Percentiles rank a stretch among this genome's conserved stretches.
These are phyloP conservation scores for Trachythela sp. DNA, from an alignment of 64 coral and sea anemone species.

Conservation along the genomic window DNA sequence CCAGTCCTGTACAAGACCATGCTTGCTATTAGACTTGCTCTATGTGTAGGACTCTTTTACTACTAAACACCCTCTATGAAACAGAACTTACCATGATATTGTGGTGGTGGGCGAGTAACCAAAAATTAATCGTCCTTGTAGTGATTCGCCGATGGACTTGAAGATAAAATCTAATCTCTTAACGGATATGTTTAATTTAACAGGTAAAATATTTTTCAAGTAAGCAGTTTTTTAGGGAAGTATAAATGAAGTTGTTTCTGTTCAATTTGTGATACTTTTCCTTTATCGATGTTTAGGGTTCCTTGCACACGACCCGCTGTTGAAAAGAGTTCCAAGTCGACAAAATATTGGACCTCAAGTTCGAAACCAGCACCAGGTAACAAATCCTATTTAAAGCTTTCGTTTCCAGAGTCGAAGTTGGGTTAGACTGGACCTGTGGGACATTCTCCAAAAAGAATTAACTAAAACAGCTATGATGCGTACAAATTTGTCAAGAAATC, in stretches of 20 bases:
- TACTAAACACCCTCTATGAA: neutral
- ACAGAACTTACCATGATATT: neutral
- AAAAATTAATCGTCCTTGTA: neutral
- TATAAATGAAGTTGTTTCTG: neutral
- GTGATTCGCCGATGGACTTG: conserved; percentile 84
- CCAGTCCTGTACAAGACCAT: no score
- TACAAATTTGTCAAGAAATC: no score
- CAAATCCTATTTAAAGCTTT: neutral
- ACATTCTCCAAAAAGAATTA: no score
- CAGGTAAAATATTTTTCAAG: conserved; percentile 59
- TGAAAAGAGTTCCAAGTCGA: conserved; percentile 57
- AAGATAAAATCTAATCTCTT: conserved; percentile 98
- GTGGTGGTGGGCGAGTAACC: neutral
- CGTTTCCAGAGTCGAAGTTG: no score
- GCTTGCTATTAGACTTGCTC: no score
- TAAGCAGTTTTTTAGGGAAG: neutral
- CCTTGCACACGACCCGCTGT: conserved; percentile 80
- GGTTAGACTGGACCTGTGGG: conserved; percentile 19
- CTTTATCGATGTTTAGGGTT: no score
- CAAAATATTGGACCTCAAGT: conserved; percentile 29
- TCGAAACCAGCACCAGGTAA: conserved; percentile 54
- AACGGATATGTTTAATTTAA: conserved; percentile 94
- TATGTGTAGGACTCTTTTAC: no score
- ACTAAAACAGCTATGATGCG: no score
- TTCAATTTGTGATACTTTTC: no score